A percentile compares a stretch with the other conserved stretches of the same genome.
Conservation (phyloP, 2,113 vertebrate genomes). For the Sialia sialis region DNA sequence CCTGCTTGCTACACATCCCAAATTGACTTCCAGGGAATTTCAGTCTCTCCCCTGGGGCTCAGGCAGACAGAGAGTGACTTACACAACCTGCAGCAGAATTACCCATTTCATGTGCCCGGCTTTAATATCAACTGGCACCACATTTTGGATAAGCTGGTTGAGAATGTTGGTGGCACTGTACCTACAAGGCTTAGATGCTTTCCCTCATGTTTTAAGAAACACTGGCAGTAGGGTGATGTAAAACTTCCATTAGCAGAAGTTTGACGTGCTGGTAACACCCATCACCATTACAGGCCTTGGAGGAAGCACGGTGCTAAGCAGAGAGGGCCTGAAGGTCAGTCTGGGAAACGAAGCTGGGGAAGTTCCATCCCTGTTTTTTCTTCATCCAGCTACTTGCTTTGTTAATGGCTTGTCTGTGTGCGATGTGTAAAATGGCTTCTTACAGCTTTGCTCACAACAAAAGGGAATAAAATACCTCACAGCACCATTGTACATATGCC, state of each 20-base stretch:
- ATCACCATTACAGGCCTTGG: not conserved
- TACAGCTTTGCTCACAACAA: constrained; percentile 61
- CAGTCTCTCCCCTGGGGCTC: not conserved
- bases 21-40: not conserved
- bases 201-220: not conserved
- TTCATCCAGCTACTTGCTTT: not conserved
- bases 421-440: constrained; percentile 52
- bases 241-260: not conserved
- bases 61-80: fast-evolving
- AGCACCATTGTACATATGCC: not conserved
- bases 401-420: constrained; percentile 43
- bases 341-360: not conserved
- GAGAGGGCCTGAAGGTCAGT: not conserved
- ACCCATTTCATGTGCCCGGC: fast-evolving
- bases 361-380: not conserved
- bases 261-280: not conserved
- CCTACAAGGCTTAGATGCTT: not conserved
- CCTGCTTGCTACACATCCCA: not conserved
- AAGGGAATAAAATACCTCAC: constrained; percentile 80
- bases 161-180: not conserved
- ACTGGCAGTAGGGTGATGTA: fast-evolving
- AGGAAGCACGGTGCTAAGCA: not conserved
- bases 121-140: fast-evolving
- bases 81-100: not conserved
- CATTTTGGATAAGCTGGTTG: not conserved